A percentile compares a stretch with the other conserved stretches of the same genome.
Conservation (phyloP, 2,797 vertebrate genomes). For the Gadopsis bispinosus region DNA sequence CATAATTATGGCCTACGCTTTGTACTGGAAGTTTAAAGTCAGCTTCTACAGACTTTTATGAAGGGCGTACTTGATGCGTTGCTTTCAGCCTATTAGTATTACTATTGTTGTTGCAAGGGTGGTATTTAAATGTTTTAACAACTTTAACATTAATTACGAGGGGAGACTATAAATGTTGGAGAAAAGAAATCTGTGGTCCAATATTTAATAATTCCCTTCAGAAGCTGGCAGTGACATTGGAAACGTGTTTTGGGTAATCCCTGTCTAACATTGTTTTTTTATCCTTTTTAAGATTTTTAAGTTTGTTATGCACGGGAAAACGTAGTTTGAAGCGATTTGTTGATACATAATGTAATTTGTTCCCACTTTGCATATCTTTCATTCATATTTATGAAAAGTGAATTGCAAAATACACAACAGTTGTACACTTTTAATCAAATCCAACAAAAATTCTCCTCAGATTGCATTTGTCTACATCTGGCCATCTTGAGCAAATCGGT, state of each 20-base stretch:
- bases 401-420: constrained; percentile 23
- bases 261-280: neutral
- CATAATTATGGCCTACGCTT: constrained; percentile 69
- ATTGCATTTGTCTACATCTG: constrained; percentile 25
- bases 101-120: constrained; percentile 21
- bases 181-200: neutral
- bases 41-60: constrained; percentile 36
- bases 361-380: constrained; percentile 2
- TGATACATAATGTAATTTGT: constrained; percentile 4
- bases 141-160: neutral
- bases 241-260: neutral
- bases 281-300: neutral
- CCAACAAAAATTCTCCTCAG: neutral
- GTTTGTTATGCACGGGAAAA: constrained; percentile 5
- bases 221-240: neutral
- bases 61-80: constrained; percentile 46
- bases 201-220: neutral
- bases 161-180: neutral
- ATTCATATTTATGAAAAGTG: constrained; percentile 13
- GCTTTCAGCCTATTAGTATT: constrained; percentile 25
- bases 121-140: neutral
- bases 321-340: constrained; percentile 2
- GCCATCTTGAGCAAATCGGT: constrained; percentile 33
- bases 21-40: constrained; percentile 56
- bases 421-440: constrained; percentile 33